A percentile compares a stretch with the other conserved stretches of the same genome.
These are phyloP conservation scores for Camponotus floridanus DNA, from an alignment of 1,140 invertebrate genomes.

Conservation along the genomic window DNA sequence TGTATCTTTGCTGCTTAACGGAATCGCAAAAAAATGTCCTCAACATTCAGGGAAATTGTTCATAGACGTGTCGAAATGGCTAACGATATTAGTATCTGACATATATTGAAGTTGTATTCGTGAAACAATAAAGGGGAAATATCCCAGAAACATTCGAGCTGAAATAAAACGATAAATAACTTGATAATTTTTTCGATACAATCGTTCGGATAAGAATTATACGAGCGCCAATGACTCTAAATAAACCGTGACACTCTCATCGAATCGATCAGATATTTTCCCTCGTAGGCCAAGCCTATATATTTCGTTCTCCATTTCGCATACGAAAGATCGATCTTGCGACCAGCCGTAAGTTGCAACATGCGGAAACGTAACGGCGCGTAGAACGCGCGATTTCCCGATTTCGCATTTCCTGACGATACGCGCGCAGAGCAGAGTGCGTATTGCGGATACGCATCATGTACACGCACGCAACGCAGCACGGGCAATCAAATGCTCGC, in stretches of 20 bases:
- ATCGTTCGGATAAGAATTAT: slow-evolving; percentile 9
- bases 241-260: slow-evolving; percentile 6
- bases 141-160: neutral
- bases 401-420: slow-evolving; percentile 72
- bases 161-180: slow-evolving; percentile 6
- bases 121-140: slow-evolving; percentile 5
- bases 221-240: neutral
- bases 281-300: neutral
- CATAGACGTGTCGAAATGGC: neutral
- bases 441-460: slow-evolving; percentile 77
- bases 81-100: slow-evolving; percentile 15
- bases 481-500: slow-evolving; percentile 85
- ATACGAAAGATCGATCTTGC: slow-evolving; percentile 32
- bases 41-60: slow-evolving; percentile 31
- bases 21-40: slow-evolving; percentile 16
- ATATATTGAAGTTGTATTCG: neutral
- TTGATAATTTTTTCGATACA: neutral
- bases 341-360: slow-evolving; percentile 48
- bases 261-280: slow-evolving; percentile 18
- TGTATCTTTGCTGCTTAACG: slow-evolving; percentile 23
- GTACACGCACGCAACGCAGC: slow-evolving; percentile 80
- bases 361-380: slow-evolving; percentile 51
- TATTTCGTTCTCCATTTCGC: slow-evolving; percentile 15
- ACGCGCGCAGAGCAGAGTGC: slow-evolving; percentile 60
- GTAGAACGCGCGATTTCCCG: slow-evolving; percentile 68